Conservation (phyloP, 2,113 vertebrate genomes). For the Pseudopodoces humilis region DNA sequence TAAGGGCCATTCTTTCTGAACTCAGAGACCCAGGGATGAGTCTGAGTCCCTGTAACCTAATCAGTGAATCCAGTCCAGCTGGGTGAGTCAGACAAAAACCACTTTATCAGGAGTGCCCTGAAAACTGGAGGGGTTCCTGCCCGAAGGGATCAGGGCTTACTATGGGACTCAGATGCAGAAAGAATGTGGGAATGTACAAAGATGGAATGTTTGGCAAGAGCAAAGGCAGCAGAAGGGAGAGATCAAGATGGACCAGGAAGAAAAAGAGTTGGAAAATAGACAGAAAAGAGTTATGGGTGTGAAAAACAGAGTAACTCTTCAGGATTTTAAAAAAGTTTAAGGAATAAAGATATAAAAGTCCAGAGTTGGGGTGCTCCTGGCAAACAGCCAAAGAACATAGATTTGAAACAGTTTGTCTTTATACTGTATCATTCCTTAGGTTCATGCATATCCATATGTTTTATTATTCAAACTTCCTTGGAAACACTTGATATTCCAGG, state of each 20-base stretch:
- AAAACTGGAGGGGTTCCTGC: not conserved
- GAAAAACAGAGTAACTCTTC: too few relatives aligned
- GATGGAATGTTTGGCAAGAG: not conserved
- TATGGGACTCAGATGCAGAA: not conserved
- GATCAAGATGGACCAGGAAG: not conserved
- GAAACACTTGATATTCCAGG: too few relatives aligned
- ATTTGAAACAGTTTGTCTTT: too few relatives aligned
- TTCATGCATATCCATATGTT: too few relatives aligned
- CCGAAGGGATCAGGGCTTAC: not conserved
- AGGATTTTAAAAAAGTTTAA: too few relatives aligned
- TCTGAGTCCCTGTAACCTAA: not conserved
- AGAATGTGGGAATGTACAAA: fast-evolving
- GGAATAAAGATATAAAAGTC: too few relatives aligned
- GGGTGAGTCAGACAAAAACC: not conserved
- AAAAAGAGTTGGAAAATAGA: not conserved
- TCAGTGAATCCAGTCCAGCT: not conserved
- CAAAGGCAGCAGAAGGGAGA: not conserved
- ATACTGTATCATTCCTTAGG: too few relatives aligned
- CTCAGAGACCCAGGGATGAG: not conserved
- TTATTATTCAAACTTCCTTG: too few relatives aligned
- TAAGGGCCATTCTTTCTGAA: not conserved
- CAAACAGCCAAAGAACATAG: too few relatives aligned
- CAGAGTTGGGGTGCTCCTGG: too few relatives aligned
- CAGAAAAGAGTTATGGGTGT: not conserved
- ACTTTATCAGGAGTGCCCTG: not conserved